Evolutionary conservation across 1,140 invertebrate genomes (phyloP).

Genomic region (Heliconius nattereri): DNA sequence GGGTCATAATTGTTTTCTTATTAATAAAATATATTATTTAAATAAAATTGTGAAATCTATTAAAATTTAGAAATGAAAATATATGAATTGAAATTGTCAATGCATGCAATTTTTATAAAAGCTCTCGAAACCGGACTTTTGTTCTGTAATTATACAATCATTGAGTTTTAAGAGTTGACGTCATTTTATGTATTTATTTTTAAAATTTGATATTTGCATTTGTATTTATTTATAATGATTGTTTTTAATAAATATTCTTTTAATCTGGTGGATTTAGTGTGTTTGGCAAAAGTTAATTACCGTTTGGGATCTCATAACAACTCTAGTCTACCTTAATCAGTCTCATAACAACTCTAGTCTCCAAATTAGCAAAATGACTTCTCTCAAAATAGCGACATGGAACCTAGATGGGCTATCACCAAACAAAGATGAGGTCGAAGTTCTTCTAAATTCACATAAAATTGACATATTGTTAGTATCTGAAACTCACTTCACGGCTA

Average conservation of each 20-base stretch:
- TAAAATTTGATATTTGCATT: background rate
- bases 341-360: too few relatives aligned
- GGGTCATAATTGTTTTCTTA: constrained; percentile 58
- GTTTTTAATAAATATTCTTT: background rate
- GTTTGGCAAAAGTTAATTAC: too few relatives aligned
- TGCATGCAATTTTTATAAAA: background rate
- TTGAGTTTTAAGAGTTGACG: background rate
- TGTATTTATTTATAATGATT: background rate
- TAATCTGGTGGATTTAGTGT: background rate
- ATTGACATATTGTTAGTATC: too few relatives aligned
- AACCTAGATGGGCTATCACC: too few relatives aligned
- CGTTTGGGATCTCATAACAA: too few relatives aligned
- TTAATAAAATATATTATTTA: constrained; percentile 28
- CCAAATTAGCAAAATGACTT: too few relatives aligned
- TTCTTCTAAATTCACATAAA: too few relatives aligned
- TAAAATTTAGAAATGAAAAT: background rate
- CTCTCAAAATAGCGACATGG: too few relatives aligned
- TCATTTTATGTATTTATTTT: background rate
- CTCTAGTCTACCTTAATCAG: too few relatives aligned
- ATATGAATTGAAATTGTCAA: background rate
- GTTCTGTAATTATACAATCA: background rate
- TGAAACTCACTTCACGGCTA: too few relatives aligned
- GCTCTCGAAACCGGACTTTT: background rate
- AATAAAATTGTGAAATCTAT: constrained; percentile 14
- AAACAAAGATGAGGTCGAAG: too few relatives aligned